phyloP scores from a whole-genome alignment of 2,888 invertebrate genomes.

The Polia nebulosa region DNA sequence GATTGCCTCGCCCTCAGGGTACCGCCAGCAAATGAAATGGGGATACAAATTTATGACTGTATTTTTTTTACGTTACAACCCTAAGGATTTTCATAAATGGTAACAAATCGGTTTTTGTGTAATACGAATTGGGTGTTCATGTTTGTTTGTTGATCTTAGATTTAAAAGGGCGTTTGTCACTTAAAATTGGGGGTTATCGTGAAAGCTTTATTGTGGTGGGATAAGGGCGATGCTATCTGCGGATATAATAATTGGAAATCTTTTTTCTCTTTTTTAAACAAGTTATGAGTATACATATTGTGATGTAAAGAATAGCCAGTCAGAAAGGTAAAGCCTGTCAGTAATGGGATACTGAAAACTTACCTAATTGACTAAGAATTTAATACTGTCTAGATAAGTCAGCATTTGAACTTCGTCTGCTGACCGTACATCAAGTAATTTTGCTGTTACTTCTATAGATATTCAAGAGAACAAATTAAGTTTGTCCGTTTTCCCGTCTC shows the following conservation, averaged over 20 bases:
- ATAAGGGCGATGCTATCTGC: conserved; percentile 4
- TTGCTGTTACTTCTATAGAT: conserved; percentile 14
- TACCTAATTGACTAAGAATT: too few species aligned
- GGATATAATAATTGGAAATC: not conserved
- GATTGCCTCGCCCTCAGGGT: conserved; percentile 84
- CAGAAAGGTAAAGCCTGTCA: too few species aligned
- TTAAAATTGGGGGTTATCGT: conserved; percentile 22
- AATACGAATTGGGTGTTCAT: conserved; percentile 55
- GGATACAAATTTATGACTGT: conserved; percentile 77
- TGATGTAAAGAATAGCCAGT: too few species aligned
- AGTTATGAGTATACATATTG: too few species aligned
- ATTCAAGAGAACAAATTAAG: conserved; percentile 24
- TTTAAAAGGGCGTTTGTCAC: conserved; percentile 42
- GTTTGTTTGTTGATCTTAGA: conserved; percentile 52
- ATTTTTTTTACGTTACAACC: conserved; percentile 72
- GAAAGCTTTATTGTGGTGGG: conserved; percentile 18
- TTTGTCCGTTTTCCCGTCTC: conserved; percentile 3
- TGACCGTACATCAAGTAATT: conserved; percentile 25
- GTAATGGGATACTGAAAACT: too few species aligned
- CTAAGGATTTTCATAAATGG: conserved; percentile 72
- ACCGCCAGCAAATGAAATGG: conserved; percentile 75
- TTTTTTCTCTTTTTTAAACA: too few species aligned
- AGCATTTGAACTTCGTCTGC: conserved; percentile 8
- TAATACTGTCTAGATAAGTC: too few species aligned
- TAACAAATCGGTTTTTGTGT: conserved; percentile 70